phyloP scores from a whole-genome alignment of 2,797 vertebrate genomes.

The Sebastes variabilis region DNA sequence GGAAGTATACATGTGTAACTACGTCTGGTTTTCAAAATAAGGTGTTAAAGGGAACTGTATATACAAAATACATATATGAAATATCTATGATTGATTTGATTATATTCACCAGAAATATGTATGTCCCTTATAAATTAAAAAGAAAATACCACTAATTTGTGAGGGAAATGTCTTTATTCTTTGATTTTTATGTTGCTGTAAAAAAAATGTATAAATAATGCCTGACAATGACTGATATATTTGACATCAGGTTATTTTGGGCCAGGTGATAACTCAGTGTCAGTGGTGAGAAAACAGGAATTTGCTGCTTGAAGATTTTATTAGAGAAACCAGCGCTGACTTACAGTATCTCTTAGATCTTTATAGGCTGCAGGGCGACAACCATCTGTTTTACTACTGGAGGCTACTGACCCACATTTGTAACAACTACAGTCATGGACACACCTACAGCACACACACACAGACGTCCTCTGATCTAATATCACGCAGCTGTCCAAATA shows the following conservation, averaged over 20 bases:
- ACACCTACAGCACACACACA: conserved; percentile 13
- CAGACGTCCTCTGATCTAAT: conserved; percentile 31
- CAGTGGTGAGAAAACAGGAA: background rate
- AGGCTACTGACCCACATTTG: conserved; percentile 44
- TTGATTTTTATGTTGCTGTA: too few relatives aligned
- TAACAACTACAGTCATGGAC: conserved; percentile 32
- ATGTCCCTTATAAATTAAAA: too few relatives aligned
- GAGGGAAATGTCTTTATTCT: too few relatives aligned
- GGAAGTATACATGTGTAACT: too few relatives aligned
- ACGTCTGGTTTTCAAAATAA: too few relatives aligned
- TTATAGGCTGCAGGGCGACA: conserved; percentile 27
- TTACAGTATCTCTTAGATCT: conserved; percentile 44
- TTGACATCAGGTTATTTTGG: background rate
- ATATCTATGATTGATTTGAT: too few relatives aligned
- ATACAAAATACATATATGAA: too few relatives aligned
- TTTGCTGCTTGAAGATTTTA: conserved; percentile 2
- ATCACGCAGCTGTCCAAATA: conserved; percentile 53
- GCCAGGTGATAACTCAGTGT: background rate
- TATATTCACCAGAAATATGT: too few relatives aligned
- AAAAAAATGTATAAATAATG: too few relatives aligned
- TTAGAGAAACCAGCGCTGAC: conserved; percentile 31
- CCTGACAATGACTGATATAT: too few relatives aligned
- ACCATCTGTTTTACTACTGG: conserved; percentile 53
- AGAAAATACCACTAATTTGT: too few relatives aligned
- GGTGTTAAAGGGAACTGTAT: too few relatives aligned